Evolutionary conservation across 92 coral and sea anemone genomes (phyloP), one percentile per base, ranked within the genome.

Genomic region (Porites evermanni): DNA sequence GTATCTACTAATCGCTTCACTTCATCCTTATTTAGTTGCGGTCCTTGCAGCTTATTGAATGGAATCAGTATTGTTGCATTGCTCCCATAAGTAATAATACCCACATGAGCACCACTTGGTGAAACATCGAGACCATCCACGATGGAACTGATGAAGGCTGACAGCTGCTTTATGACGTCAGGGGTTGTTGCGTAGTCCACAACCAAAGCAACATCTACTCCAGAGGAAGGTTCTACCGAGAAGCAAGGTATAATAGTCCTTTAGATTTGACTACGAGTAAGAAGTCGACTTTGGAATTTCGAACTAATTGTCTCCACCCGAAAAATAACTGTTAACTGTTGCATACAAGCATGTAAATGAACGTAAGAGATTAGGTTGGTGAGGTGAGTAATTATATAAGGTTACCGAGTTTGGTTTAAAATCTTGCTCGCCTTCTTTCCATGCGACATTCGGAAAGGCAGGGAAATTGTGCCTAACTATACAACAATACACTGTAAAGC

Each of bases 191-290:
- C 86, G 69, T 86, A 82, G 61, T 92, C 93, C 0, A 92, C 51
- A 24, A 92, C 88, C 61, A 92, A 78, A 59, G 86, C 95, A 38
- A 92, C 84, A 51, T 92, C 95, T 21, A 84, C 93, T 47, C 91
- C 95, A 54, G 83, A 80, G n/a, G 85, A 82, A 1, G 95, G 93
- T 75, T 18, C 95, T 92, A 79, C 16, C 69, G 7, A 3, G 24
- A 14, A 38, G 64, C 8, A 26, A 10, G 20, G 0, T 1, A 50
- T 18, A 51, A 9, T 72, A 56, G 8, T 3, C 47, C 7, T 38
- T 38, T 38, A 38, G 61, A 2, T 56, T 11, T 56, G 61, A 11
- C 61, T 14, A 11, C 13, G 14, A 56, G 13, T 11, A 11, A 56
- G 17, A 11, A 56, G 12, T 56, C 61, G 12, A 11, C 61, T 56